Conservation (phyloP, 2,888 invertebrate genomes). For the Anoplius nigerrimus region DNA sequence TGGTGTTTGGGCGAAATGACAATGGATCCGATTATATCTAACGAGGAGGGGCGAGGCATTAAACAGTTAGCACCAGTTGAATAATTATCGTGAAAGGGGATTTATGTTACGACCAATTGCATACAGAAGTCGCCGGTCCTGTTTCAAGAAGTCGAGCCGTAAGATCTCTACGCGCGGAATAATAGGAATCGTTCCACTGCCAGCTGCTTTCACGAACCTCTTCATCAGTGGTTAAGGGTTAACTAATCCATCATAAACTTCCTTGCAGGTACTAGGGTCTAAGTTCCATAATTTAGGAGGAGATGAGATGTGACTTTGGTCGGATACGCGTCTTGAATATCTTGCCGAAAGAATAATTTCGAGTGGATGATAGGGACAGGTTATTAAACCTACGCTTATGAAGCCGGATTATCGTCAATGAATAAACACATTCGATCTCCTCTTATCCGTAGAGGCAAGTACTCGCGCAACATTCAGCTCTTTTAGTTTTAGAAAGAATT, state of each 20-base stretch:
- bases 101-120: constrained; percentile 14
- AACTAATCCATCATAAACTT: constrained; percentile 48
- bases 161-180: constrained; percentile 16
- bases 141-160: constrained; percentile 33
- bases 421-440: too few relatives aligned
- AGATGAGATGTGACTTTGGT: constrained; percentile 42
- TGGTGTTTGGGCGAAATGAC: too few relatives aligned
- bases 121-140: constrained; percentile 21
- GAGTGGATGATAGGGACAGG: too few relatives aligned
- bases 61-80: too few relatives aligned
- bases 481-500: too few relatives aligned
- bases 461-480: too few relatives aligned
- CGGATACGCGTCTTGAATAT: constrained; percentile 34
- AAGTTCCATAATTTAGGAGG: constrained; percentile 47
- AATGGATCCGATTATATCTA: constrained; percentile 11
- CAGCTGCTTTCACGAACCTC: constrained; percentile 1
- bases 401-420: too few relatives aligned
- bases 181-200: background rate
- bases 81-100: too few relatives aligned
- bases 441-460: too few relatives aligned
- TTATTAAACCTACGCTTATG: too few relatives aligned
- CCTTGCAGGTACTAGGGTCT: constrained; percentile 24
- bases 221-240: constrained; percentile 35
- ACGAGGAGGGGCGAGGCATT: too few relatives aligned
- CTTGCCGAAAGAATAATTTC: too few relatives aligned